Base-by-base conservation (phyloP, 1,140 invertebrate genomes). In the Camponotus pennsylvanicus region DNA sequence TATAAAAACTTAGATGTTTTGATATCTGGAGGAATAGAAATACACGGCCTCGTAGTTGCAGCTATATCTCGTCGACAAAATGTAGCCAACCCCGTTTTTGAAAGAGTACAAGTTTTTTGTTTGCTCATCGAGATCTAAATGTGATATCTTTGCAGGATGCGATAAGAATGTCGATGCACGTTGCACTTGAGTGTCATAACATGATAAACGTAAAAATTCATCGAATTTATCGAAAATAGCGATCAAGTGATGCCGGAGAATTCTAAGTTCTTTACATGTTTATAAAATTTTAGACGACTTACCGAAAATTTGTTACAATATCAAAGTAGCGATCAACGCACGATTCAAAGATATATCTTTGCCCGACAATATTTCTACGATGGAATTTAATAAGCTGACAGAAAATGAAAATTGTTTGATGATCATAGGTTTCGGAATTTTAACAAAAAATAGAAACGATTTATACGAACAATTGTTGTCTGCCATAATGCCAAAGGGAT, bases 41-140 rank as follows among this genome's bases (percentile, higher is more conserved):
- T 99, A 37, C 96, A 96, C 85, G 98, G 98, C 61, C 94, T 99
- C 0, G 97, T 97, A 90, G 97, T 98, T 0, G 97, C 97, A 89
- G 96, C 97, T 9, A 98, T 99, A 66, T 96, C 97, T 6, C 96
- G 97, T 85, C 96, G 96, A 49, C 95, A 96, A 87, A 96, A 96
- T 15, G 93, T 96, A 7, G 96, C 96, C n/a, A 95, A 97, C 59
- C 97, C 97, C 13, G 97, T 98, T 11, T 90, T 97, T 15, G 97
- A 98, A 91, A n/a, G 96, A 96, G 91, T 98, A 97, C 90, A 95
- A 95, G 79, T 99, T 99, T 92, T n/a, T n/a, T n/a, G 92, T 98
- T 7, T n/a, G 91, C 93, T 13, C 87, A 95, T 83, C 76, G 87
- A 7, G 94, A 95, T 77, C 75, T 77, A 57, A 70, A 55, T 0